phyloP scores from a whole-genome alignment of 2,888 invertebrate genomes.

The Heliconius cydno region DNA sequence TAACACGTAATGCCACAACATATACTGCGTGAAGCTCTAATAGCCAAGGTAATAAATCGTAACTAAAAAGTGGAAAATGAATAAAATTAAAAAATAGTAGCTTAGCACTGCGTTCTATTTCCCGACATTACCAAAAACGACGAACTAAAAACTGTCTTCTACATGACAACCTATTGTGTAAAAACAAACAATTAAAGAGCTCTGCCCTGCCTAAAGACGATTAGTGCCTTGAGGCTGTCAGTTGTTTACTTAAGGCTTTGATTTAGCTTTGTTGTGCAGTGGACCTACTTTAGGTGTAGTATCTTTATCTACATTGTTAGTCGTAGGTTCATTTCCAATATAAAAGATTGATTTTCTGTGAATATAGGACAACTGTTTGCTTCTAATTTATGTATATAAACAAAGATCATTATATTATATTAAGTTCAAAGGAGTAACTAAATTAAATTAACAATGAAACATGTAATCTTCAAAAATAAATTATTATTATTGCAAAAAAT shows the following conservation, averaged over 20 bases:
- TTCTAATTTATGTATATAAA: no score
- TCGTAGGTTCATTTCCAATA: background rate
- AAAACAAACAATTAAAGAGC: slow-evolving; percentile 14
- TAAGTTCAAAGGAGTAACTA: no score
- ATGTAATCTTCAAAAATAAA: no score
- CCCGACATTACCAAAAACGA: background rate
- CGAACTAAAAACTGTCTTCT: background rate
- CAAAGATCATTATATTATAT: no score
- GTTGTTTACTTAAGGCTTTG: slow-evolving; percentile 24
- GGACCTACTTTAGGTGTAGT: background rate
- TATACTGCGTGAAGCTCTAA: no score
- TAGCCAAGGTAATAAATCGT: background rate
- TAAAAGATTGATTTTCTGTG: no score
- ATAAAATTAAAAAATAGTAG: background rate
- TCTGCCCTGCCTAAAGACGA: slow-evolving; percentile 7
- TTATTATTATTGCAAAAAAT: no score
- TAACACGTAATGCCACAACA: no score
- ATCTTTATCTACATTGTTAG: background rate
- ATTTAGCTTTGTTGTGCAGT: slow-evolving; percentile 17
- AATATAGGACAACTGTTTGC: no score
- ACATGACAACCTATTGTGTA: slow-evolving; percentile 3
- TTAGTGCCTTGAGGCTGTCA: slow-evolving; percentile 7
- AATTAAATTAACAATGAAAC: no score
- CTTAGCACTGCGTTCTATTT: background rate
- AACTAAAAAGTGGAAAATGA: no score